Evolutionary conservation across 2,113 vertebrate genomes (phyloP), one percentile per base, ranked within the genome.

Genomic region (Albula goreensis): DNA sequence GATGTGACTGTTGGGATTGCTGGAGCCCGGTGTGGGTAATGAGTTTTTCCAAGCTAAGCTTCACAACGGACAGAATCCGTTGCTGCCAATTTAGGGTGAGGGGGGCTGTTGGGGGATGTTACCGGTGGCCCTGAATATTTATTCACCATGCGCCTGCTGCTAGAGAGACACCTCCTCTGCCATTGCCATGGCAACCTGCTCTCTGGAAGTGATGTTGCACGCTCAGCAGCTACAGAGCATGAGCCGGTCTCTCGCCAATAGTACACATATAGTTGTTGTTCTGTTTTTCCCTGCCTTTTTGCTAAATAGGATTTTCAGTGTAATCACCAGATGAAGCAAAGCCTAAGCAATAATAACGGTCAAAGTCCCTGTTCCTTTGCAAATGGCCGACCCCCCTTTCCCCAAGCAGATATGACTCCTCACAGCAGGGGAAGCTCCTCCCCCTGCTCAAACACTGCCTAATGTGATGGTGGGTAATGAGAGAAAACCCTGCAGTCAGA

Each of bases 1-100:
- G 89, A 89, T 0, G 0, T 2, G 60, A 84, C 81, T 89, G 83
- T 87, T 77, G 0, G 0, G 83, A 80, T 57, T 83, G 31, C 70
- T 84, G 86, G 85, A 87, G 25, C 0, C 0, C 80, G 50, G 49
- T n/a, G 50, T 79, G 86, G 87, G 83, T 83, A 85, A 92, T 82
- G 87, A 91, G 87, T 56, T 81, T 91, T 79, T 84, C 87, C 88
- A 56, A 87, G 80, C 70, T 78, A 91, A 92, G 82, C 82, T 84
- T 41, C 31, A 41, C 0, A 41, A 41, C 87, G 52, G 89, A 86
- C 90, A 89, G 91, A 90, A 91, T 90, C 88, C 91, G 83, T 74
- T 83, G 83, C 81, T 0, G 4, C 83, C 82, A 91, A 83, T 88
- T 50, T 22, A 50, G 31, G 31, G 31, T 41, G 50, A 80, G 48